Base-by-base conservation (phyloP, 2,113 vertebrate species). In the Megaleporinus macrocephalus region DNA sequence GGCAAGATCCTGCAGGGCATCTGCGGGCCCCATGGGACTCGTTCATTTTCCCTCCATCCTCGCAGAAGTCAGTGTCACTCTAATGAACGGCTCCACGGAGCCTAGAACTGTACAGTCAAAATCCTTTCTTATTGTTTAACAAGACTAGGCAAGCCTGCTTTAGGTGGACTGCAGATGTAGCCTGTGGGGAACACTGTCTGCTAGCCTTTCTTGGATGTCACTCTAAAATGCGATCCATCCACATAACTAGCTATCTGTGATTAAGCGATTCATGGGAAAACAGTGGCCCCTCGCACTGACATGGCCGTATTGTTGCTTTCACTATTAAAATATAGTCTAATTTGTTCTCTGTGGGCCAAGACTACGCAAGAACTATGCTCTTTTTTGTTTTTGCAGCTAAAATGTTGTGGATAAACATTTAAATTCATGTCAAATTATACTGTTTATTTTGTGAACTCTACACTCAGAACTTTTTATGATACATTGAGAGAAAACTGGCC, bases 81-180 rank as follows among this genome's bases (percentile, higher is more conserved):
- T 79, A 79, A 71, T 79, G 66, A 79, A 79, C 13, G 24, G 11
- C 30, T 20, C 41, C 9, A 9, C 10, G 9, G 41, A 44, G 41
- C 41, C 41, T 44, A 44, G 41, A 5, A 44, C 41, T 9, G 11
- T 10, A 10, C 15, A 61, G 26, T 7, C 36, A 12, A 70, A 47
- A 3, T 4, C 30, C 9, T 69, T 78, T 78, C 76, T 78, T 61
- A 51, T 78, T 27, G 18, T 79, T 70, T 70, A 70, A 70, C 53
- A 70, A 51, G 14, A 24, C 12, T 18, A 14, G 77, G 55, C 53
- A 22, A 27, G 26, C 33, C 29, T 59, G n/a, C 11, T 9, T 24
- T 79, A 53, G 51, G 14, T 7, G 7, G 15, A 57, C 20, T 57
- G 18, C 6, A 20, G 18, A 57, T 22, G 53, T 5, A 22, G 53